Conservation (phyloP, 92 coral and sea anemone genomes). For the Virgularia gustaviana region DNA sequence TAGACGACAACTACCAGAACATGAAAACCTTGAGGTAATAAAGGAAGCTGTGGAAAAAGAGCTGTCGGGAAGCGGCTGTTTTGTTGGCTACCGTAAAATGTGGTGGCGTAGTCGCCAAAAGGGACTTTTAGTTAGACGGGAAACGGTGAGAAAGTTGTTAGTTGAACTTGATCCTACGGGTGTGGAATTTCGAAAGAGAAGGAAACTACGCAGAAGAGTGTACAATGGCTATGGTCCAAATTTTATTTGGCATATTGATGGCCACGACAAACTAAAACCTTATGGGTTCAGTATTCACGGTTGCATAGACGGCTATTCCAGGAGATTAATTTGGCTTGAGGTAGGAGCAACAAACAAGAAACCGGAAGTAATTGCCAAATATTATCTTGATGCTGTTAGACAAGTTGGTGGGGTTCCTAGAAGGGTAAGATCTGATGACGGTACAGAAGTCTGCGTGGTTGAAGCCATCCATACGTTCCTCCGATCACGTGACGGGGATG, state of each 20-base stretch:
- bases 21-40: not conserved
- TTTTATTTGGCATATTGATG: constrained; percentile 16
- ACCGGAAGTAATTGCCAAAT: constrained; percentile 35
- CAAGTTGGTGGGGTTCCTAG: constrained; percentile 47
- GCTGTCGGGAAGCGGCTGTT: constrained; percentile 55
- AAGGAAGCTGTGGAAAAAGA: constrained; percentile 31
- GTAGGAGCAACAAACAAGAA: constrained; percentile 34
- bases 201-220: constrained; percentile 13
- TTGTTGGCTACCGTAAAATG: constrained; percentile 38
- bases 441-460: constrained; percentile 47
- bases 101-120: constrained; percentile 1
- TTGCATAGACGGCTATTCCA: constrained; percentile 29
- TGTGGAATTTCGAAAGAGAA: constrained; percentile 19
- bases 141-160: constrained; percentile 4
- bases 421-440: constrained; percentile 52
- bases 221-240: constrained; percentile 18
- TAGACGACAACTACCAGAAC: constrained; percentile 21
- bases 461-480: constrained; percentile 52
- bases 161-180: constrained; percentile 33
- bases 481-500: constrained; percentile 40
- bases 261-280: constrained; percentile 26
- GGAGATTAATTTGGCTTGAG: constrained; percentile 21
- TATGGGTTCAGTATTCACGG: constrained; percentile 35
- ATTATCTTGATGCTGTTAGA: constrained; percentile 31
- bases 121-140: constrained; percentile 18